Evolutionary conservation across 1,140 invertebrate genomes (phyloP), one percentile per base, ranked within the genome.

Genomic region (Listronotus oregonensis): DNA sequence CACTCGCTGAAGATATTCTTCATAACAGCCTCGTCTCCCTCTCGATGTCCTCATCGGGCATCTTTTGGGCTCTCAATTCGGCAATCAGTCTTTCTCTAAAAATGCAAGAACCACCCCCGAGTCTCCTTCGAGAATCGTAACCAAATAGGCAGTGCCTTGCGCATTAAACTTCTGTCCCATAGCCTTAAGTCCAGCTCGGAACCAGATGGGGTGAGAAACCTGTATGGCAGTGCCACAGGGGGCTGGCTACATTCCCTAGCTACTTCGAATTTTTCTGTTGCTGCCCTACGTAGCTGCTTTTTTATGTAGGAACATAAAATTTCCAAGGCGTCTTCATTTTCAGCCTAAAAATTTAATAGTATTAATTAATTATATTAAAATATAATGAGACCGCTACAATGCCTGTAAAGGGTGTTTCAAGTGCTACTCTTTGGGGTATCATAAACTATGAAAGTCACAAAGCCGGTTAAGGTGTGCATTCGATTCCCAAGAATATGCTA

Each of bases 41-140:
- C 81, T 95, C 92, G 63, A 96, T 93, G 75, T 95, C 90, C 72
- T 90, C 89, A 75, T 94, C 90, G 15, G 89, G 87, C 75, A 95
- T 84, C 75, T 95, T 95, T 78, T 94, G 89, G 15, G 87, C 89
- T 77, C 93, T 86, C 61, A 96, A 82, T 77, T 95, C 90, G 0
- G 90, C 89, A 70, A 96, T 93, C 34, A 93, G 83, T 71, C 92
- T 87, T 80, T 96, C 93, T n/a, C 93, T 84, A 78, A 94, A n/a
- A 96, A 77, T 94, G 92, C 56, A 96, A 80, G 80, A 95, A 95
- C 94, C 95, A 97, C 50, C 94, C 94, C 65, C 92, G 85, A 0
- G 93, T 89, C 94, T 54, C 90, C 85, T 77, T 96, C 94, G 67
- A 96, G 79, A 65, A 96, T 90, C 27, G 85, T 83, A 43, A 93